Percentiles rank a stretch among this genome's conserved stretches.
Conservation (phyloP, 2,888 invertebrate genomes). For the Phanerotoma sp. region DNA sequence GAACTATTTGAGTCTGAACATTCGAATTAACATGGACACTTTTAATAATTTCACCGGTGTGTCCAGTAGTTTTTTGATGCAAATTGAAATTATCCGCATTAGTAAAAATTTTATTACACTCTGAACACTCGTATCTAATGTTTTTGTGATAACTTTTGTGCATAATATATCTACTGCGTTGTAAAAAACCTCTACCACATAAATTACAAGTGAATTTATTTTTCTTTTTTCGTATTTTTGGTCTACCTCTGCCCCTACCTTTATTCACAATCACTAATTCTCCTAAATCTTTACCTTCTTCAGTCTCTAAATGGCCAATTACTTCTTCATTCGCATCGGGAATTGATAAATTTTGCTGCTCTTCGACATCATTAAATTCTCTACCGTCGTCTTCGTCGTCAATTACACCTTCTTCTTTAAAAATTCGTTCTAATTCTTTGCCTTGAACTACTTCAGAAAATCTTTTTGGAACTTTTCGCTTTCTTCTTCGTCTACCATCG, state of each 20-base stretch:
- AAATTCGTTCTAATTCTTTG: slow-evolving; percentile 73
- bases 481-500: slow-evolving; percentile 64
- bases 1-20: no score
- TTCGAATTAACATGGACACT: no score
- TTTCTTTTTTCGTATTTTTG: slow-evolving; percentile 58
- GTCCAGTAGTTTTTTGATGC: slow-evolving; percentile 63
- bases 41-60: slow-evolving; percentile 61
- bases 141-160: slow-evolving; percentile 63
- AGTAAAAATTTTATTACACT: slow-evolving; percentile 60
- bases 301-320: slow-evolving; percentile 69
- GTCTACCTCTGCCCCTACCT: slow-evolving; percentile 62
- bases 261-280: slow-evolving; percentile 65
- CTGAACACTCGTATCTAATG: slow-evolving; percentile 63
- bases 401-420: slow-evolving; percentile 71
- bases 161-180: slow-evolving; percentile 58
- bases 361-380: slow-evolving; percentile 46
- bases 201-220: slow-evolving; percentile 60
- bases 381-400: slow-evolving; percentile 63
- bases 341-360: slow-evolving; percentile 37
- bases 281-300: slow-evolving; percentile 63
- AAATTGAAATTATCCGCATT: slow-evolving; percentile 59
- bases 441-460: slow-evolving; percentile 63
- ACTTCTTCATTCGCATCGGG: slow-evolving; percentile 58
- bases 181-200: slow-evolving; percentile 60
- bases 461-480: slow-evolving; percentile 67